Percentiles rank a stretch among this genome's conserved stretches.
phyloP scores from a whole-genome alignment of 2,113 vertebrate genomes.

The Herpailurus yagouaroundi region DNA sequence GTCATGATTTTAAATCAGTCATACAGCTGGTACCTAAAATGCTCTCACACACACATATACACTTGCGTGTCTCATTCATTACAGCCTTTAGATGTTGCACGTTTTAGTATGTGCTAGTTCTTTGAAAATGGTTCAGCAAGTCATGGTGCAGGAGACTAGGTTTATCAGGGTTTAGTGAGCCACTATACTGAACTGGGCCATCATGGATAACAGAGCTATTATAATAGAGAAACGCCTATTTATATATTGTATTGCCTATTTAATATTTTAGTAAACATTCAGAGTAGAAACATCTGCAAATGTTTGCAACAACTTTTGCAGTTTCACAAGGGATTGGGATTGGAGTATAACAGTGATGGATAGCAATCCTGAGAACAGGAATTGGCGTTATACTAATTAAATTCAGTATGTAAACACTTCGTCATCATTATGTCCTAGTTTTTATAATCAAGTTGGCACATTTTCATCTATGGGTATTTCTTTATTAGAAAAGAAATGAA shows the following conservation, averaged over 20 bases:
- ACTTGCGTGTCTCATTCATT: background rate
- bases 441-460: slow-evolving; percentile 18
- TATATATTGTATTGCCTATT: background rate
- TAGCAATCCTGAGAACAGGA: background rate
- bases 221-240: background rate
- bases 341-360: background rate
- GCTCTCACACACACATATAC: background rate
- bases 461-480: background rate
- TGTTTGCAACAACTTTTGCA: slow-evolving; percentile 19
- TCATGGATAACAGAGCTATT: background rate
- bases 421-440: background rate
- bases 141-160: background rate
- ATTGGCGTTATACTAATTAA: slow-evolving; percentile 30
- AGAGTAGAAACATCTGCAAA: slow-evolving; percentile 16
- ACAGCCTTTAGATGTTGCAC: background rate
- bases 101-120: background rate
- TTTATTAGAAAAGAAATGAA: background rate
- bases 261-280: slow-evolving; percentile 21
- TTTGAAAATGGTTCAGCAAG: background rate
- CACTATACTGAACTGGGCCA: background rate
- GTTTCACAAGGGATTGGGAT: background rate
- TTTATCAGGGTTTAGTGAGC: background rate
- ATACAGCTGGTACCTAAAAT: background rate
- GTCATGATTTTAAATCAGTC: background rate
- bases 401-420: background rate